Percentiles rank a stretch among this genome's conserved stretches.
phyloP scores from a whole-genome alignment of 2,888 invertebrate species.

The Hydroisotoma schaefferi region DNA sequence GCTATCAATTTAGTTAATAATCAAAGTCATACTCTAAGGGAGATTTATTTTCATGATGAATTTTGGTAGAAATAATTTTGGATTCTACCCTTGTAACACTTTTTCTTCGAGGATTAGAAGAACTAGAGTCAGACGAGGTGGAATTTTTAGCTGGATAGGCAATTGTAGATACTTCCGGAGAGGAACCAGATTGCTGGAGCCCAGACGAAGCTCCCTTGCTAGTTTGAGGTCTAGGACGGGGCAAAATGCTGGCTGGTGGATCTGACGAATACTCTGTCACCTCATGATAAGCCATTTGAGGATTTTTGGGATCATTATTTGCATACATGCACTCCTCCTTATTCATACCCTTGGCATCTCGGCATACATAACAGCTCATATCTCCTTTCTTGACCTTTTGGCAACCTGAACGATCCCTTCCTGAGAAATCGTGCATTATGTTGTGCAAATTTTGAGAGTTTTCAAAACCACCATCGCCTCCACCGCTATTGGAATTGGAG shows the following conservation, averaged over 20 bases:
- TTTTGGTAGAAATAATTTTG: slow-evolving; percentile 2
- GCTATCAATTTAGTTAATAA: slow-evolving; percentile 15
- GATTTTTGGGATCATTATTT: slow-evolving; percentile 64
- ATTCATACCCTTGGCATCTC: slow-evolving; percentile 65
- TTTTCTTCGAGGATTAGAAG: neutral
- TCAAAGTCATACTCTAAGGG: slow-evolving; percentile 23
- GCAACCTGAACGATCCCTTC: slow-evolving; percentile 66
- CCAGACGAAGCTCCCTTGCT: neutral
- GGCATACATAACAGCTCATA: slow-evolving; percentile 72
- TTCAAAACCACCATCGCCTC: slow-evolving; percentile 7
- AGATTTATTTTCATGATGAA: slow-evolving; percentile 5
- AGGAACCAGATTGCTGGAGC: neutral
- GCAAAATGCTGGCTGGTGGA: slow-evolving; percentile 37
- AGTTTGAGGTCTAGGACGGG: slow-evolving; percentile 7
- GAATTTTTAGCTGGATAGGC: neutral
- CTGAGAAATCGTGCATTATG: slow-evolving; percentile 68
- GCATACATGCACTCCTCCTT: slow-evolving; percentile 77
- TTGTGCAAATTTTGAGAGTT: slow-evolving; percentile 60
- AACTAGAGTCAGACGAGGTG: neutral
- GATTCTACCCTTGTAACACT: slow-evolving; percentile 5
- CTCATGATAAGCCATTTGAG: slow-evolving; percentile 64
- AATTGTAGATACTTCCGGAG: neutral
- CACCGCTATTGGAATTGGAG: slow-evolving; percentile 10
- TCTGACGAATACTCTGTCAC: slow-evolving; percentile 55
- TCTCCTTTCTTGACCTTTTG: slow-evolving; percentile 68